A percentile compares a stretch with the other conserved stretches of the same genome.
Conservation (phyloP, 2,888 invertebrate species). For the Acronicta alni region DNA sequence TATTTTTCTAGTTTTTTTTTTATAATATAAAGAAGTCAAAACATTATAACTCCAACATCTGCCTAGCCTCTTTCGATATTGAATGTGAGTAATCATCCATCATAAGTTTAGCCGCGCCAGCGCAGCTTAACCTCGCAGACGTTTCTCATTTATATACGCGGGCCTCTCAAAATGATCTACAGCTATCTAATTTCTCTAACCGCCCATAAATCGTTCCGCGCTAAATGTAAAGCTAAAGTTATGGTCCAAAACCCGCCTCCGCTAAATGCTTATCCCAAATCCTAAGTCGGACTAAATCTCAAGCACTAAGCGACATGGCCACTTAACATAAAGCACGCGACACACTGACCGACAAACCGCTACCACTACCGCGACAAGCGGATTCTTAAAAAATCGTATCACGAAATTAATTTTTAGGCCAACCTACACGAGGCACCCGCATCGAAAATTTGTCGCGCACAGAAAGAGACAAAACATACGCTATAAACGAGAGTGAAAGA, state of each 20-base stretch:
- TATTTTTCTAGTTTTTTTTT: too few relatives aligned
- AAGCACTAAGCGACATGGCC: conserved; percentile 31
- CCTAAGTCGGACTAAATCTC: conserved; percentile 25
- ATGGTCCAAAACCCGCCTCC: conserved; percentile 12
- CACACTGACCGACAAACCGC: conserved; percentile 75
- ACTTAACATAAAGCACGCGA: conserved; percentile 66
- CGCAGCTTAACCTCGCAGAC: background rate
- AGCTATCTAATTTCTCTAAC: conserved; percentile 12
- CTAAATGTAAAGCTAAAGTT: conserved; percentile 10
- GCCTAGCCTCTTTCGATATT: too few relatives aligned
- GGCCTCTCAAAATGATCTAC: conserved; percentile 2
- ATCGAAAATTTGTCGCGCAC: conserved; percentile 87
- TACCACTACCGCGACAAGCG: conserved; percentile 62
- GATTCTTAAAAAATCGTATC: conserved; percentile 82
- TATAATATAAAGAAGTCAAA: background rate
- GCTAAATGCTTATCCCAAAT: conserved; percentile 35
- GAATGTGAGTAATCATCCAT: background rate
- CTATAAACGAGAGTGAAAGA: conserved; percentile 85
- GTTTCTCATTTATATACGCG: background rate
- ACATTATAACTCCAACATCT: background rate
- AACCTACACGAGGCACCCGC: conserved; percentile 86
- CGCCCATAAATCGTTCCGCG: conserved; percentile 3
- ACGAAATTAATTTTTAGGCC: conserved; percentile 86
- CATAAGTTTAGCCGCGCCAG: background rate
- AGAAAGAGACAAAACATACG: conserved; percentile 75